Conservation (phyloP, 2,888 invertebrate genomes). For the Cheilosia vulpina region DNA sequence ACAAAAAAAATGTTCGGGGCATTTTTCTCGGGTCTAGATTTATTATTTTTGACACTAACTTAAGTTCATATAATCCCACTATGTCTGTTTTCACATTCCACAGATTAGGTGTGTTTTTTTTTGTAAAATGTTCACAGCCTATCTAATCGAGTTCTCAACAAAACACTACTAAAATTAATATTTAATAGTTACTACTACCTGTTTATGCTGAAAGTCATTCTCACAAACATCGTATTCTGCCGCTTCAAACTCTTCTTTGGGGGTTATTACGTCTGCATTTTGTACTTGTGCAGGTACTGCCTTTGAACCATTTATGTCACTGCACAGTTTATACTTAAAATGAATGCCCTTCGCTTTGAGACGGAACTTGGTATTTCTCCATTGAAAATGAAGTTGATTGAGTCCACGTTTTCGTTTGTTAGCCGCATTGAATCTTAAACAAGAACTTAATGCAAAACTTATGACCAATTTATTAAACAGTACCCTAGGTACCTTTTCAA, state of each 20-base stretch:
- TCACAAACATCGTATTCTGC: not conserved
- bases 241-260: constrained; percentile 2
- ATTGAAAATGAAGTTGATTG: constrained; percentile 3
- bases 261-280: not conserved
- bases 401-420: not conserved
- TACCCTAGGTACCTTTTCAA: not conserved
- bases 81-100: no score
- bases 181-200: not conserved
- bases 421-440: not conserved
- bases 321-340: no score
- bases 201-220: not conserved
- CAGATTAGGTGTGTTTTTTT: no score
- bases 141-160: no score
- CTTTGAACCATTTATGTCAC: no score
- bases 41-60: no score
- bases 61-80: no score
- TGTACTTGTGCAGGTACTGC: no score
- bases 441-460: not conserved
- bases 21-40: no score
- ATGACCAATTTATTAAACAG: not conserved
- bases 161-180: no score
- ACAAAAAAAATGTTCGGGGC: no score
- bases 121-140: no score
- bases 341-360: not conserved
- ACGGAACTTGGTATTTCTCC: not conserved